A percentile compares a stretch with the other conserved stretches of the same genome.
phyloP scores from a whole-genome alignment of 1,140 invertebrate species.

The Calosoma granatense region DNA sequence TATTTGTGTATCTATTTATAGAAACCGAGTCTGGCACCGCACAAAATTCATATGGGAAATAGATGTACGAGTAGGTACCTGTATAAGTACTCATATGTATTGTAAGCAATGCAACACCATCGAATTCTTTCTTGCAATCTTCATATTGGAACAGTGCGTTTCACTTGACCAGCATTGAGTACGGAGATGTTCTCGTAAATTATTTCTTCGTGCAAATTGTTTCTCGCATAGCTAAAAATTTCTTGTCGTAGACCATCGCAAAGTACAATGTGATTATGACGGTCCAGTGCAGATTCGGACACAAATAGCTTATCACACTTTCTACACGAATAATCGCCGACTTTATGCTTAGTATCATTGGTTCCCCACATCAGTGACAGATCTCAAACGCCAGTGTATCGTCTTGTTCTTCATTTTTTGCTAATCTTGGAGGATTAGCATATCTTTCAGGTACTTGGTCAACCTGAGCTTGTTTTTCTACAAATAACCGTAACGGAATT shows the following conservation, averaged over 20 bases:
- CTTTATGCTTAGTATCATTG: slow-evolving; percentile 39
- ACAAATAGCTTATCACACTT: slow-evolving; percentile 55
- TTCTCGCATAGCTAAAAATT: slow-evolving; percentile 55
- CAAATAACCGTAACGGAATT: too few relatives aligned
- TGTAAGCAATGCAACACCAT: slow-evolving; percentile 51
- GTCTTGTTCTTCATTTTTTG: slow-evolving; percentile 19
- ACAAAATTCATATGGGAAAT: too few relatives aligned
- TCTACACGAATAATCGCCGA: slow-evolving; percentile 40
- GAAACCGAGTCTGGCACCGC: slow-evolving; percentile 25
- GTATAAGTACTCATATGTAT: slow-evolving; percentile 63
- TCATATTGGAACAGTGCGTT: slow-evolving; percentile 52
- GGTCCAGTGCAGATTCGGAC: slow-evolving; percentile 58
- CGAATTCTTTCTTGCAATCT: slow-evolving; percentile 60
- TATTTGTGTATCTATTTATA: too few relatives aligned
- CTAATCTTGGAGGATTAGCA: too few relatives aligned
- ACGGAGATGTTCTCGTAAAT: slow-evolving; percentile 62
- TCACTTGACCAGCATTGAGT: slow-evolving; percentile 56
- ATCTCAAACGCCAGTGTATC: slow-evolving; percentile 31
- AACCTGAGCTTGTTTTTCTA: too few relatives aligned
- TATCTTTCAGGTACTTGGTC: too few relatives aligned
- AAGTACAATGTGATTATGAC: slow-evolving; percentile 46
- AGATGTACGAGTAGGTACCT: too few relatives aligned
- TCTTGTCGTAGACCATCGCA: slow-evolving; percentile 26
- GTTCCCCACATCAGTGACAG: slow-evolving; percentile 44
- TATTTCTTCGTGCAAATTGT: slow-evolving; percentile 64